Evolutionary conservation across 1,140 invertebrate species (phyloP), one percentile per base, ranked within the genome.

Genomic region (Habropoda laboriosa): DNA sequence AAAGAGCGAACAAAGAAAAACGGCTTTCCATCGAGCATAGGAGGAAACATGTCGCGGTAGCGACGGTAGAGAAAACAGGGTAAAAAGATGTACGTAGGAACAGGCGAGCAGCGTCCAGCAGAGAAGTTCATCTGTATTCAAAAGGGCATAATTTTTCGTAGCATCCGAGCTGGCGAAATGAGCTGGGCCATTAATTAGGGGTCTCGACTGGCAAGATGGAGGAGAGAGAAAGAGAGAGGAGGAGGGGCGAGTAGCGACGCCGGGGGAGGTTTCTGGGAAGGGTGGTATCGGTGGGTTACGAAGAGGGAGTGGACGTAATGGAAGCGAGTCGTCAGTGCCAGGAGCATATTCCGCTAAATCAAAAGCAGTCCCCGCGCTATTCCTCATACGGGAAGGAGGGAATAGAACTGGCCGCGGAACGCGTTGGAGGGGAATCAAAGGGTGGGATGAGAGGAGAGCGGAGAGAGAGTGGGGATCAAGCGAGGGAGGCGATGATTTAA

Each of bases 341-440:
- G 81, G 45, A 79, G 89, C 90, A 91, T 89, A 91, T 89, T 89
- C 83, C 87, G 86, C 86, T 92, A 92, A 92, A 92, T 91, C 91
- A 92, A 92, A 91, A 92, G 86, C 90, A 91, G 89, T 85, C 47
- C 64, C 72, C 70, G 58, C 57, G 63, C 80, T 86, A 86, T 90
- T 90, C 74, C 89, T 90, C 87, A 83, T 78, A 79, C 73, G 85
- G 38, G 79, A 74, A 72, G 80, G 77, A 77, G 85, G 55, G 79
- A 71, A n/a, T n/a, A 58, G 80, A 51, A 51, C 49, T 10, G 32
- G 64, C 57, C 55, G 47, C 53, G 58, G 6, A 21, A 38, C 42
- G 32, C 18, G 45, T 16, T 53, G 30, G 58, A 32, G 18, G 47
- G 27, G 51, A 16, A 57, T 21, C 45, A 24, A 8, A 24, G 53